phyloP scores from a whole-genome alignment of 2,888 invertebrate species.

The Amiota mariae region DNA sequence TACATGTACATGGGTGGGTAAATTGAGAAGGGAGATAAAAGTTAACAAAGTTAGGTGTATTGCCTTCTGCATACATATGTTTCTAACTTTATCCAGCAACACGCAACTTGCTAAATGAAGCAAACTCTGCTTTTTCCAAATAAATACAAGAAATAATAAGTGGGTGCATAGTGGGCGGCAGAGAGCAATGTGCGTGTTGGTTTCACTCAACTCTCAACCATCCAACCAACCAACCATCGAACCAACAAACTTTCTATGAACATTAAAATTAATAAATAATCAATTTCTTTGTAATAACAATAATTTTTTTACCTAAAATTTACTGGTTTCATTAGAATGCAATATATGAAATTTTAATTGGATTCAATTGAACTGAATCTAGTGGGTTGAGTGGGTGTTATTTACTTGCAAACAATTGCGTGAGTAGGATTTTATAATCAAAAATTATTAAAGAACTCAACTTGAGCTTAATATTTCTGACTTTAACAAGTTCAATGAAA shows the following conservation, averaged over 20 bases:
- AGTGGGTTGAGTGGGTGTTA: no score
- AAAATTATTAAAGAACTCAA: no score
- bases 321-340: constrained; percentile 45
- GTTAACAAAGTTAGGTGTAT: neutral
- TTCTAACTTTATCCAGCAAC: constrained; percentile 32
- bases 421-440: no score
- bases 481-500: no score
- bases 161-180: no score
- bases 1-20: constrained; percentile 43
- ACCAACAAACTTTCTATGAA: constrained; percentile 31
- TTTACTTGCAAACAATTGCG: no score
- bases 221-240: neutral
- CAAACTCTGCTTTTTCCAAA: constrained; percentile 31
- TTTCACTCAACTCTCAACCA: neutral
- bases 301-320: constrained; percentile 62
- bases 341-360: no score
- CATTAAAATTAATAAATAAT: constrained; percentile 72
- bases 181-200: no score
- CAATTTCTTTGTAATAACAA: constrained; percentile 69
- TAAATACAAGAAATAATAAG: neutral
- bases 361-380: no score
- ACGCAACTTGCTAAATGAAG: constrained; percentile 6
- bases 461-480: no score
- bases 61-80: constrained; percentile 36
- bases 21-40: constrained; percentile 25